A percentile compares a stretch with the other conserved stretches of the same genome.
phyloP scores from a whole-genome alignment of 2,888 invertebrate species.

The Cheilosia soror region DNA sequence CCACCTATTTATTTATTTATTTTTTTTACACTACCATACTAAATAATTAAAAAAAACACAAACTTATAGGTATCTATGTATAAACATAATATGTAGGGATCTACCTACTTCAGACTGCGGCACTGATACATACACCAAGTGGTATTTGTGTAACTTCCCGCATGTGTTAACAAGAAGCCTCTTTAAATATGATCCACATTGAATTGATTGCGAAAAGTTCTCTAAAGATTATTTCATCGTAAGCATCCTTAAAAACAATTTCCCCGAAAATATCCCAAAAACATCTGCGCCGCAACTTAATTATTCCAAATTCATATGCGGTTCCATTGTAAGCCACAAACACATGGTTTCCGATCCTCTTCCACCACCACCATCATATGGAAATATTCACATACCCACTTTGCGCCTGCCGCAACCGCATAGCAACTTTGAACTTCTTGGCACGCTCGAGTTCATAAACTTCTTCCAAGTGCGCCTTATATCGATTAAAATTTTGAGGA shows the following conservation, averaged over 20 bases:
- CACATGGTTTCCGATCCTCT: background rate
- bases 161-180: too few species aligned
- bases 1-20: too few species aligned
- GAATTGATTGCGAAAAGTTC: too few species aligned
- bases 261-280: background rate
- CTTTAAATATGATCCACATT: too few species aligned
- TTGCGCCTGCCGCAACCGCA: background rate
- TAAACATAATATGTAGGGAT: too few species aligned
- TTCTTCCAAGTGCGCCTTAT: conserved; percentile 6
- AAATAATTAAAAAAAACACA: too few species aligned
- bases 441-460: conserved; percentile 43
- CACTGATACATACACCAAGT: too few species aligned
- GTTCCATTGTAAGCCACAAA: conserved; percentile 14
- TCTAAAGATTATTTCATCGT: too few species aligned
- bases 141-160: too few species aligned
- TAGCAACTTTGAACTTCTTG: conserved; percentile 30
- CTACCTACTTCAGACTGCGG: too few species aligned
- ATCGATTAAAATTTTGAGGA: conserved; percentile 43
- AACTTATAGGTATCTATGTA: too few species aligned
- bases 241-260: background rate
- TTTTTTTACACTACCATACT: too few species aligned
- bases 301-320: conserved; percentile 5
- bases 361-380: background rate
- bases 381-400: background rate
- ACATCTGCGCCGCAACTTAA: background rate